phyloP scores from a whole-genome alignment of 2,888 invertebrate species.

The Epinotia demarniana region DNA sequence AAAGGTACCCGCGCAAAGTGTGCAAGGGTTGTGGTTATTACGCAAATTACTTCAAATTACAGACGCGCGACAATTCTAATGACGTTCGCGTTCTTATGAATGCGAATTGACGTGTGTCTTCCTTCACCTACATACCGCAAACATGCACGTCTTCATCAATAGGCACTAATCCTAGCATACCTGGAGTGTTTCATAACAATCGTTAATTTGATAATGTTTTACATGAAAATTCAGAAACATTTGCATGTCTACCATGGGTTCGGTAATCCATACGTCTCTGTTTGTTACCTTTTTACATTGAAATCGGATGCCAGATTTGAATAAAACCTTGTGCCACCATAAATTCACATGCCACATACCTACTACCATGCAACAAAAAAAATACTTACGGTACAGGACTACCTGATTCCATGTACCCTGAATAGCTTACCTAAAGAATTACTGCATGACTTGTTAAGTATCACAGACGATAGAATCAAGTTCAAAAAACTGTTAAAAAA shows the following conservation, averaged over 20 bases:
- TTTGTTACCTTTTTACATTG: too few relatives aligned
- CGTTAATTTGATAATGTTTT: neutral
- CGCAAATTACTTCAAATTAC: conserved; percentile 73
- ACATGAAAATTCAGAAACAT: neutral
- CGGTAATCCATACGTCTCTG: too few relatives aligned
- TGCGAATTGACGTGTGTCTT: conserved; percentile 61
- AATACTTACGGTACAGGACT: too few relatives aligned
- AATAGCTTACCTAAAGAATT: too few relatives aligned
- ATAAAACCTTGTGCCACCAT: too few relatives aligned
- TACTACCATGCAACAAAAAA: too few relatives aligned
- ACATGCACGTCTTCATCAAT: conserved; percentile 26
- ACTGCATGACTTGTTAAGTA: too few relatives aligned
- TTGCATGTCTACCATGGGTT: neutral
- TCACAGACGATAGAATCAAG: too few relatives aligned
- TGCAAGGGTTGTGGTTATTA: conserved; percentile 68
- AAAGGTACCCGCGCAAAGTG: conserved; percentile 44
- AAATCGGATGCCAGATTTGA: too few relatives aligned
- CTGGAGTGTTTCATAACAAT: neutral
- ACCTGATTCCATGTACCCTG: too few relatives aligned
- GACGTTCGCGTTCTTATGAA: conserved; percentile 64
- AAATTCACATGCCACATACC: too few relatives aligned
- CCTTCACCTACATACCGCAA: conserved; percentile 55
- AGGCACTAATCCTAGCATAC: neutral
- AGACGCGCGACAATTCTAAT: conserved; percentile 69
- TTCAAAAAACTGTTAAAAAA: too few relatives aligned